Percentiles rank a stretch among this genome's conserved stretches.
Evolutionary conservation across 2,113 vertebrate genomes (phyloP).

Genomic region (Pristiophorus japonicus): DNA sequence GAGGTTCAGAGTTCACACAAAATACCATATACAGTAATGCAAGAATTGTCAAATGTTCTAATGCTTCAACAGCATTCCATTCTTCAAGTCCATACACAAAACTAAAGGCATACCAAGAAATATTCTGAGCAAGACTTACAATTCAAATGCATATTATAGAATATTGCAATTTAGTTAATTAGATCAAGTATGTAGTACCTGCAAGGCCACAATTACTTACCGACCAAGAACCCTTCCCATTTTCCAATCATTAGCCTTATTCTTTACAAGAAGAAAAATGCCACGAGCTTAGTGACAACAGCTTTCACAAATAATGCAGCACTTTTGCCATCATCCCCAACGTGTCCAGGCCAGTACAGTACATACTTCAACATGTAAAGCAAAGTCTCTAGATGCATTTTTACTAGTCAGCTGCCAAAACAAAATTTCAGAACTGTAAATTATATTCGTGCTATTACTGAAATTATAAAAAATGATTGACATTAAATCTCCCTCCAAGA

Average conservation of each 20-base stretch:
- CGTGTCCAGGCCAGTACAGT: not conserved
- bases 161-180: not conserved
- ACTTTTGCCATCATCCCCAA: not conserved
- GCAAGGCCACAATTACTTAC: not conserved
- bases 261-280: not conserved
- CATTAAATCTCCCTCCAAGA: not conserved
- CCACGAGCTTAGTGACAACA: not conserved
- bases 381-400: not conserved
- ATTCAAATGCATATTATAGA: not conserved
- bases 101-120: not conserved
- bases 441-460: not conserved
- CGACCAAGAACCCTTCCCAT: not conserved
- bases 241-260: not conserved
- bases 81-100: not conserved
- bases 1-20: not conserved
- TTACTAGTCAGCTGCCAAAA: not conserved
- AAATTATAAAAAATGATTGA: not conserved
- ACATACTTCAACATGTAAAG: constrained; percentile 11
- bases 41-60: constrained; percentile 3
- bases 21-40: not conserved
- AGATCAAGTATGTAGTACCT: not conserved
- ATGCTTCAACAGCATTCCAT: not conserved
- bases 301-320: not conserved
- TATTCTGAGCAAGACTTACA: not conserved
- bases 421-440: not conserved